Conservation (phyloP, 1,140 invertebrate species). For the Drosophila ohnishii region DNA sequence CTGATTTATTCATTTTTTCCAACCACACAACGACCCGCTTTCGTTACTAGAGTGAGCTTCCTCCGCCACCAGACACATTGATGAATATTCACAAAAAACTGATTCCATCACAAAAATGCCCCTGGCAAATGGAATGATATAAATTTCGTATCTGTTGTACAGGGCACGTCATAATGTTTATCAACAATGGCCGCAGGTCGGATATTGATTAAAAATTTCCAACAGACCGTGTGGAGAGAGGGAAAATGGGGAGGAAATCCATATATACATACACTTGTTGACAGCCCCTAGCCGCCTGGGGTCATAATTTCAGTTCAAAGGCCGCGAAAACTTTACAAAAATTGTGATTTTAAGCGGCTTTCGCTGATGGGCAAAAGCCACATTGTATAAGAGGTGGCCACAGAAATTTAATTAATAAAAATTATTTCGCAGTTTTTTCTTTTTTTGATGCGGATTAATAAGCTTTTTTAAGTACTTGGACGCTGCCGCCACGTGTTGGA, state of each 20-base stretch:
- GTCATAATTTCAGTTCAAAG: constrained; percentile 66
- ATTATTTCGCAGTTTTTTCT: constrained; percentile 49
- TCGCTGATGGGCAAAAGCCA: constrained; percentile 21
- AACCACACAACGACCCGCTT: neutral
- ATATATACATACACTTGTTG: constrained; percentile 62
- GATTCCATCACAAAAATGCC: constrained; percentile 30
- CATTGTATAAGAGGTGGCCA: constrained; percentile 7
- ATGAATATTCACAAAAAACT: constrained; percentile 29
- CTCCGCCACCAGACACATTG: constrained; percentile 1
- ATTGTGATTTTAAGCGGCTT: constrained; percentile 71
- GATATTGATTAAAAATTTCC: constrained; percentile 73
- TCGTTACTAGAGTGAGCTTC: neutral
- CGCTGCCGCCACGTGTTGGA: constrained; percentile 50
- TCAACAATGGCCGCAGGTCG: constrained; percentile 65
- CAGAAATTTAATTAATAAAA: constrained; percentile 76
- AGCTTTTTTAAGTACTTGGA: constrained; percentile 28
- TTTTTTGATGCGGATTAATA: constrained; percentile 41
- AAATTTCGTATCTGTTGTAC: constrained; percentile 52
- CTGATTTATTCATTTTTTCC: neutral
- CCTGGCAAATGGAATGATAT: constrained; percentile 54
- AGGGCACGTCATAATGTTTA: constrained; percentile 66
- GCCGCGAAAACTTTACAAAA: constrained; percentile 49
- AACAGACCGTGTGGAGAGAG: neutral
- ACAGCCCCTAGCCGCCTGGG: constrained; percentile 44
- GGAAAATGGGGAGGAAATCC: neutral